Conservation (phyloP, 2,113 vertebrate genomes). For the Tor tambroides region DNA sequence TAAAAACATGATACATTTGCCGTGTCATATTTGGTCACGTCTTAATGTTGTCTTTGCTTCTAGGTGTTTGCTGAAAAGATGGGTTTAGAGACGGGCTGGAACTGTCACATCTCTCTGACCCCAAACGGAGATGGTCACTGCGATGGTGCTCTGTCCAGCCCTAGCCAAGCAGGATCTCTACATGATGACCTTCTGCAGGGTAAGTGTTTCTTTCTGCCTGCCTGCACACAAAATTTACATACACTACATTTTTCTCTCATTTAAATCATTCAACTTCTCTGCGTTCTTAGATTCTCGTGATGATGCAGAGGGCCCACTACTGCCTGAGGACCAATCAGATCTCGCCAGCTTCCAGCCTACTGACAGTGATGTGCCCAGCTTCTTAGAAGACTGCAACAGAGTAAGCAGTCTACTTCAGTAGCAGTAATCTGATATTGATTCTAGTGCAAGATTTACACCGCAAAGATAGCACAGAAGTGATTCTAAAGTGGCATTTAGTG, state of each 20-base stretch:
- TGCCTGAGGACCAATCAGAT: slow-evolving; percentile 93
- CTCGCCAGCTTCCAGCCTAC: slow-evolving; percentile 97
- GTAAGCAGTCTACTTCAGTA: slow-evolving; percentile 68
- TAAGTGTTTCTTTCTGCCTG: slow-evolving; percentile 59
- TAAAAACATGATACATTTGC: neutral
- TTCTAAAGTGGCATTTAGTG: neutral
- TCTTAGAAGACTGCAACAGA: slow-evolving; percentile 95
- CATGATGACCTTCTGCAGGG: slow-evolving; percentile 92
- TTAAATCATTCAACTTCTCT: neutral
- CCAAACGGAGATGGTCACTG: slow-evolving; percentile 91
- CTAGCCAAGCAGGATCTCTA: slow-evolving; percentile 88
- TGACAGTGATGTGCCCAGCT: slow-evolving; percentile 97
- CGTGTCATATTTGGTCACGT: neutral
- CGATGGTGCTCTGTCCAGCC: slow-evolving; percentile 90
- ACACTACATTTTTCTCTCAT: neutral
- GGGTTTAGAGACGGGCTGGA: slow-evolving; percentile 98
- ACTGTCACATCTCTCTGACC: slow-evolving; percentile 97
- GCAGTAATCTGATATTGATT: no score
- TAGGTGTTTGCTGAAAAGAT: slow-evolving; percentile 99
- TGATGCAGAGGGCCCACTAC: slow-evolving; percentile 90
- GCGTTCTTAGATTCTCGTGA: slow-evolving; percentile 85
- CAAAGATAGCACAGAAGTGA: no score
- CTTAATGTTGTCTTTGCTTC: neutral
- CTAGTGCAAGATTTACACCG: neutral
- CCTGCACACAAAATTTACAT: neutral